Percentiles rank a stretch among this genome's conserved stretches.
These are phyloP conservation scores for Slavum lentiscoides DNA, from an alignment of 2,888 invertebrate species.

Conservation along the genomic window DNA sequence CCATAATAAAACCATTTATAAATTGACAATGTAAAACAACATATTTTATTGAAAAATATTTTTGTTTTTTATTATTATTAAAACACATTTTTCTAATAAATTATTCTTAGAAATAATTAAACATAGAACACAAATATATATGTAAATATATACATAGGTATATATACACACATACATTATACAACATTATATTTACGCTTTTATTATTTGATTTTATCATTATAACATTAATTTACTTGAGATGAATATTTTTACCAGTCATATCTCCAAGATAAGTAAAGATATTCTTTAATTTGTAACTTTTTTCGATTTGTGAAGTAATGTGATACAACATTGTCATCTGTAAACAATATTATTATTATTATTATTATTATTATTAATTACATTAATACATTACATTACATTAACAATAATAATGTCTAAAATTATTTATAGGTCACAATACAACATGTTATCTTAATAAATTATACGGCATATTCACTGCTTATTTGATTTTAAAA, in stretches of 20 bases:
- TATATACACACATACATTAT: background rate
- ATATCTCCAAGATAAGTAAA: constrained; percentile 30
- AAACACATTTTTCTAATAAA: constrained; percentile 6
- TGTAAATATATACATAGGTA: no score
- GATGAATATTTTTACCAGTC: constrained; percentile 29
- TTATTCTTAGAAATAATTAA: constrained; percentile 23
- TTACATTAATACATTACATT: no score
- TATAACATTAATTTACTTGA: constrained; percentile 2
- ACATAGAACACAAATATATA: constrained; percentile 7
- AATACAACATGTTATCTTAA: no score
- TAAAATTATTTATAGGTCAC: no score
- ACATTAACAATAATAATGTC: no score
- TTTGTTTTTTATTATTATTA: constrained; percentile 10
- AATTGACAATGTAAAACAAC: constrained; percentile 6
- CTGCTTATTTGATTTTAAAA: no score
- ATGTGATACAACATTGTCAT: constrained; percentile 34
- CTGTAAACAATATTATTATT: constrained; percentile 20
- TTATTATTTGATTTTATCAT: background rate
- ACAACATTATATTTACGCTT: background rate
- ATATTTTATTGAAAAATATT: background rate
- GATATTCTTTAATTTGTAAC: constrained; percentile 37
- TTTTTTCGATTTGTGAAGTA: constrained; percentile 45
- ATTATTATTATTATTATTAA: no score
- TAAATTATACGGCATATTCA: no score
- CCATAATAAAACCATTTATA: constrained; percentile 41